Evolutionary conservation across 2,888 invertebrate species (phyloP).

Genomic region (Drosophila eohydei): DNA sequence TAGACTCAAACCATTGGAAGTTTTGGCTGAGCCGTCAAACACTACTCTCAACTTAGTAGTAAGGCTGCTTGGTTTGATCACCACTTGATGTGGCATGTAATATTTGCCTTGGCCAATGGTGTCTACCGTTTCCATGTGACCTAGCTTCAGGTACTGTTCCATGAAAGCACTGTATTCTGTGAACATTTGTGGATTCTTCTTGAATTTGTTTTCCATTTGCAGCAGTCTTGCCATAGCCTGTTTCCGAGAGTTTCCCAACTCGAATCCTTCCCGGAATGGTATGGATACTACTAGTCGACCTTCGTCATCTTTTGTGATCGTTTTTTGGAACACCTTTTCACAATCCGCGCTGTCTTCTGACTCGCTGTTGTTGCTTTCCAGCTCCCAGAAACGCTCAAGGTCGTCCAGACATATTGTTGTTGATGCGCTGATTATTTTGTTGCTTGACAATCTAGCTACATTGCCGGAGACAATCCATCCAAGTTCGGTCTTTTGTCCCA

Average conservation of each 20-base stretch:
- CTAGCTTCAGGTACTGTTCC: background rate
- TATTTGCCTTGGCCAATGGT: too few relatives aligned
- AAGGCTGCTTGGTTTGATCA: too few relatives aligned
- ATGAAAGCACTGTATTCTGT: too few relatives aligned
- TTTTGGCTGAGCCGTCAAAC: too few relatives aligned
- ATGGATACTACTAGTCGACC: slow-evolving; percentile 51
- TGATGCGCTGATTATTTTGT: background rate
- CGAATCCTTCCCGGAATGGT: slow-evolving; percentile 55
- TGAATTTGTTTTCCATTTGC: too few relatives aligned
- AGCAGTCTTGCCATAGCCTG: too few relatives aligned
- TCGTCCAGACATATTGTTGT: background rate
- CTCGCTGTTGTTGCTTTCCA: background rate
- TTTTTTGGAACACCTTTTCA: background rate
- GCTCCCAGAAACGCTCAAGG: background rate
- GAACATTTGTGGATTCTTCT: too few relatives aligned
- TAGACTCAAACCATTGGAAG: too few relatives aligned
- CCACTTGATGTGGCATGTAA: too few relatives aligned
- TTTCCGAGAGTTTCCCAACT: slow-evolving; percentile 79
- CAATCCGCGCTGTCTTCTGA: background rate
- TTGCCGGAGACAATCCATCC: background rate
- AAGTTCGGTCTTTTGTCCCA: background rate
- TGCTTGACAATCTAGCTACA: background rate
- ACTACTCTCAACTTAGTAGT: background rate
- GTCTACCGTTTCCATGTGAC: background rate
- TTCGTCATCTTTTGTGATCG: background rate